These are phyloP conservation scores for Poliocrania exsul DNA, from an alignment of 2,797 vertebrate genomes.

Conservation along the genomic window DNA sequence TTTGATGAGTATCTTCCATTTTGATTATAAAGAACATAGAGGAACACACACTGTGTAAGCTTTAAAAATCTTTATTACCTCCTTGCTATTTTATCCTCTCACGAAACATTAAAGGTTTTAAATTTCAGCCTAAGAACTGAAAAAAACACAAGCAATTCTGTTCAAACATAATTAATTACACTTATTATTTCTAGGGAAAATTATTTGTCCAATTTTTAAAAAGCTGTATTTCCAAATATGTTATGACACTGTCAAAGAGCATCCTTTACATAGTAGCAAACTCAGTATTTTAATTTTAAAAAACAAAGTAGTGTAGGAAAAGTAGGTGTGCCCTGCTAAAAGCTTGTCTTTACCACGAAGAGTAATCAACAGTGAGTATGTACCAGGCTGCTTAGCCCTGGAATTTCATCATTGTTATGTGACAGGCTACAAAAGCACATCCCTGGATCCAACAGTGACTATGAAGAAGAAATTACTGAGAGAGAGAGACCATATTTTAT, in stretches of 20 bases:
- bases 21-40: not conserved
- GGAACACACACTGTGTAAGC: not conserved
- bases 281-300: not conserved
- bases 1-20: not conserved
- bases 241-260: not conserved
- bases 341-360: not conserved
- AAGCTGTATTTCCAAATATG: not conserved
- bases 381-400: not conserved
- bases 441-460: not conserved
- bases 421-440: not conserved
- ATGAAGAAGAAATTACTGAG: not conserved
- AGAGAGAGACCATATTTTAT: not conserved
- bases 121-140: not conserved
- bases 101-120: not conserved
- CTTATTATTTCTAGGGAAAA: not conserved
- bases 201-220: not conserved
- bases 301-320: not conserved
- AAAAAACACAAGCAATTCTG: not conserved
- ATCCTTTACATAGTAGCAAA: not conserved
- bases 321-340: not conserved
- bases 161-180: not conserved
- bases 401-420: not conserved
- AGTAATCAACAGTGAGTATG: not conserved
- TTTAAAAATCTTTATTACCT: not conserved
- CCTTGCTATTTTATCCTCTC: not conserved